Evolutionary conservation across 2,797 vertebrate species (phyloP).

Genomic region (Spheniscus humboldti): DNA sequence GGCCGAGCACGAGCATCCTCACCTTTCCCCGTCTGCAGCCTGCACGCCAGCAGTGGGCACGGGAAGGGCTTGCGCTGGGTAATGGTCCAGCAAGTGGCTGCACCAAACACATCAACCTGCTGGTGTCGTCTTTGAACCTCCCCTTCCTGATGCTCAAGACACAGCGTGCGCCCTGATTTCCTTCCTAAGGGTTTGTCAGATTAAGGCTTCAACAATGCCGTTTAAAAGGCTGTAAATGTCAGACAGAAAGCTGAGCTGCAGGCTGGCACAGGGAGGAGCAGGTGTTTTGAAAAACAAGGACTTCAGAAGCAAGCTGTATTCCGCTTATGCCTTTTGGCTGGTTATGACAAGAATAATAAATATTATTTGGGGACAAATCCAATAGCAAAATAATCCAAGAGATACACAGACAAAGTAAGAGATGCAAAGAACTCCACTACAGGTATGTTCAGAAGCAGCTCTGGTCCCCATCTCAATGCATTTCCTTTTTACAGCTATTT

Average conservation of each 20-base stretch:
- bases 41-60: accelerated
- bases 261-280: not conserved
- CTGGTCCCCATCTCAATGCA: not conserved
- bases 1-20: accelerated
- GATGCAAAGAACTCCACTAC: not conserved
- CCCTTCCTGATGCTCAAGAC: not conserved
- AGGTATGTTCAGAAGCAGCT: not conserved
- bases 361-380: not conserved
- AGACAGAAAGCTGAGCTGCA: not conserved
- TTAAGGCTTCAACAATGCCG: not conserved
- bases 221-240: not conserved
- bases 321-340: not conserved
- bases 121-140: not conserved
- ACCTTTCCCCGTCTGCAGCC: not conserved
- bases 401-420: not conserved
- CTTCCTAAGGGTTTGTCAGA: not conserved
- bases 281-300: not conserved
- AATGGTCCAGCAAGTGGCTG: too few relatives aligned
- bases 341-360: not conserved
- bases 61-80: not conserved
- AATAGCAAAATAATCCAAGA: not conserved
- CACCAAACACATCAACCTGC: not conserved
- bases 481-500: not conserved
- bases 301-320: not conserved
- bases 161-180: accelerated